Evolutionary conservation across 2,113 vertebrate species (phyloP).

Genomic region (Chelonoidis abingdonii): DNA sequence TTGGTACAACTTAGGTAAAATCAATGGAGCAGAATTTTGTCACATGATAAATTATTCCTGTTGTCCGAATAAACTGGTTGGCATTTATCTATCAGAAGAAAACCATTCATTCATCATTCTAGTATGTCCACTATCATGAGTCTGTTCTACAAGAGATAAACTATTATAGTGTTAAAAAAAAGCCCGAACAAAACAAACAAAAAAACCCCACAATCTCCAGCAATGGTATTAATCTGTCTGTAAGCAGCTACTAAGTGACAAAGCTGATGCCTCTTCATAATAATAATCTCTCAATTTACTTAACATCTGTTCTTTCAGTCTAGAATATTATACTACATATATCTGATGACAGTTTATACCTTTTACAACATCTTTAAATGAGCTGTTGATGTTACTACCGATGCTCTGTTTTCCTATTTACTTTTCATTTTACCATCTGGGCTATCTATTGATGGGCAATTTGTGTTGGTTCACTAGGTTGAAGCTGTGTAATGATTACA

Average conservation of each 20-base stretch:
- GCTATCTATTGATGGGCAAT: background rate
- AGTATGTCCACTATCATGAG: background rate
- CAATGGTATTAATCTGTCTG: background rate
- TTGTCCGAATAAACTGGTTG: background rate
- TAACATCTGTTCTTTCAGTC: background rate
- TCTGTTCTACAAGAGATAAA: background rate
- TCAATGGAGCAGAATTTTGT: accelerated
- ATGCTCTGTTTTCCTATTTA: background rate
- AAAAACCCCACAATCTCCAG: accelerated
- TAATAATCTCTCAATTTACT: background rate
- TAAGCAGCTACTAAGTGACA: background rate
- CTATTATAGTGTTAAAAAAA: background rate
- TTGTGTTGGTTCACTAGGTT: background rate
- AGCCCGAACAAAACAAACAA: background rate
- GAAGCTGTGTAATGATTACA: background rate
- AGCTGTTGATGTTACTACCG: background rate
- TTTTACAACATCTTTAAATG: background rate
- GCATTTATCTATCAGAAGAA: background rate
- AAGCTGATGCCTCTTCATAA: background rate
- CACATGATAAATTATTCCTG: background rate
- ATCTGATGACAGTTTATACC: background rate
- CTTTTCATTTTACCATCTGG: background rate
- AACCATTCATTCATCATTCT: accelerated
- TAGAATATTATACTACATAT: accelerated
- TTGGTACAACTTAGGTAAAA: background rate